Percentiles rank a stretch among this genome's conserved stretches.
These are phyloP conservation scores for Terrapene triunguis DNA, from an alignment of 2,113 vertebrate genomes.

Conservation along the genomic window DNA sequence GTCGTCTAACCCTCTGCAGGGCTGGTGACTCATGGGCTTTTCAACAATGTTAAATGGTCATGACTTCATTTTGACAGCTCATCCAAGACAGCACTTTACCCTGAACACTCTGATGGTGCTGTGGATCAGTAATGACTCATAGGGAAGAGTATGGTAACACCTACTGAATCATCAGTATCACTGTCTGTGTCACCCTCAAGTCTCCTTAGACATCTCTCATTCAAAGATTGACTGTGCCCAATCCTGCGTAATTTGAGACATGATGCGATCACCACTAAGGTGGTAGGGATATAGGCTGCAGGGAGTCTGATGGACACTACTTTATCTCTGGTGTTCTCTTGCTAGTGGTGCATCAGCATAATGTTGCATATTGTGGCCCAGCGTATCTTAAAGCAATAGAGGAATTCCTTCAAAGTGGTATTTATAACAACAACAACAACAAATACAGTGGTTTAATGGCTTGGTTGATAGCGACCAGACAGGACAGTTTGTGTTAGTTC, in stretches of 20 bases:
- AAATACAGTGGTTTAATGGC: background rate
- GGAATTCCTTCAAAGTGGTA: background rate
- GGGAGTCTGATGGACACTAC: background rate
- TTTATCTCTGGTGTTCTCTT: background rate
- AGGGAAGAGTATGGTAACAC: background rate
- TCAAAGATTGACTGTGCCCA: background rate
- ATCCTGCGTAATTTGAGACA: background rate
- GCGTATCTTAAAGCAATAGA: background rate
- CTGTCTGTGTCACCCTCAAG: slow-evolving; percentile 1
- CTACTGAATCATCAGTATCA: background rate
- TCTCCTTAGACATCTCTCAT: background rate
- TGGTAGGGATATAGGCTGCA: background rate
- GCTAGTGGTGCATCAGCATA: background rate
- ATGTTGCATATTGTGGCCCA: background rate
- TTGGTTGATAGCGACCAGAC: background rate
- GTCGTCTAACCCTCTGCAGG: background rate
- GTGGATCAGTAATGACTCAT: slow-evolving; percentile 6
- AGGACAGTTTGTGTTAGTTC: background rate
- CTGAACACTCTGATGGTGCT: background rate
- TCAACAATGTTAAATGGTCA: background rate
- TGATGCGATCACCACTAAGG: background rate
- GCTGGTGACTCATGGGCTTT: background rate
- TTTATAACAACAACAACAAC: background rate
- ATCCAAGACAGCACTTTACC: background rate
- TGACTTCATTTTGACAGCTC: background rate